A percentile compares a stretch with the other conserved stretches of the same genome.
phyloP scores from a whole-genome alignment of 2,888 invertebrate genomes.

The Xanthostigma xanthostigma region DNA sequence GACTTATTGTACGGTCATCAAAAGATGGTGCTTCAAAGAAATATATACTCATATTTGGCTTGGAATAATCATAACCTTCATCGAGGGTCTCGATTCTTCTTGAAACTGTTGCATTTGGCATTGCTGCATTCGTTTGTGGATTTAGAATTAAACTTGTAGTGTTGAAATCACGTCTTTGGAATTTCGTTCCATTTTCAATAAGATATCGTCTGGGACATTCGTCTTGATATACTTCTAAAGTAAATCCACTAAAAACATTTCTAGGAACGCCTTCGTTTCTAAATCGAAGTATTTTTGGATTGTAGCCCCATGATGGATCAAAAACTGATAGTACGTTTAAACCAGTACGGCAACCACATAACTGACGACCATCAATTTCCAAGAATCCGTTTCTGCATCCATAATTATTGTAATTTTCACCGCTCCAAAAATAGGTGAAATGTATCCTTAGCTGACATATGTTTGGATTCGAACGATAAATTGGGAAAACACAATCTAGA shows the following conservation, averaged over 20 bases:
- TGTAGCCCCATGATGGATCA: constrained; percentile 22
- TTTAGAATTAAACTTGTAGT: constrained; percentile 10
- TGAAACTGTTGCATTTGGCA: neutral
- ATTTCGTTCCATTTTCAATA: constrained; percentile 9
- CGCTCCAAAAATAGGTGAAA: constrained; percentile 38
- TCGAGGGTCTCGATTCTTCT: constrained; percentile 3
- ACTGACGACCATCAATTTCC: constrained; percentile 37
- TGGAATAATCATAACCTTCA: neutral
- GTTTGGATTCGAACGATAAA: constrained; percentile 30
- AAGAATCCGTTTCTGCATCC: constrained; percentile 34
- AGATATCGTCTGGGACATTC: constrained; percentile 29
- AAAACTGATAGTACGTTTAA: constrained; percentile 24
- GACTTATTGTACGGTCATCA: constrained; percentile 4
- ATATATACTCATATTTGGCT: constrained; percentile 15
- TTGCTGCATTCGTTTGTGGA: too few species aligned
- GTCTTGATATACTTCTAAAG: constrained; percentile 39
- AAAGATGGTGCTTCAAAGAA: constrained; percentile 19
- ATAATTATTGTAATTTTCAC: constrained; percentile 21
- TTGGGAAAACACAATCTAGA: constrained; percentile 34
- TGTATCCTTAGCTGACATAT: constrained; percentile 36
- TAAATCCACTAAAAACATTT: constrained; percentile 32
- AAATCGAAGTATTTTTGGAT: constrained; percentile 30
- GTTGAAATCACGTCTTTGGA: constrained; percentile 6
- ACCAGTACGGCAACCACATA: constrained; percentile 40
- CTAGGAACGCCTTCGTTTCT: constrained; percentile 28